phyloP scores from a whole-genome alignment of 2,113 vertebrate species.

The Mixornis gularis region DNA sequence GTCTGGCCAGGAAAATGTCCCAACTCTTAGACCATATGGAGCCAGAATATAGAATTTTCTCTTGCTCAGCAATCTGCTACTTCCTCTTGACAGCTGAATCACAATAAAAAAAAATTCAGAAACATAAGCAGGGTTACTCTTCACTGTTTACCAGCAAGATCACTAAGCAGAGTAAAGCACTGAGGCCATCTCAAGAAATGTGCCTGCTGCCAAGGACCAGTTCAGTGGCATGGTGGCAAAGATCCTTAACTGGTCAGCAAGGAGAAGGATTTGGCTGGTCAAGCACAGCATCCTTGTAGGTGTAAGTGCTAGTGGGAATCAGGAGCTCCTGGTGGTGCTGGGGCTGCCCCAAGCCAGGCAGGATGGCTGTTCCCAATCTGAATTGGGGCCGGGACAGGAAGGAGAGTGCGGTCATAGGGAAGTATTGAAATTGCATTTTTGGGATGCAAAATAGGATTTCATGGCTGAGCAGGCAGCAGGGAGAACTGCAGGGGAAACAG shows the following conservation, averaged over 20 bases:
- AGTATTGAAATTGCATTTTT: background rate
- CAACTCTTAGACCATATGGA: background rate
- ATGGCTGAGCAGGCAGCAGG: background rate
- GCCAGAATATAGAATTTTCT: background rate
- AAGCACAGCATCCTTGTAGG: accelerated
- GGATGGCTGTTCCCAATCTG: background rate
- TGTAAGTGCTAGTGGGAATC: accelerated
- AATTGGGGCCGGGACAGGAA: background rate
- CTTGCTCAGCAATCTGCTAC: background rate
- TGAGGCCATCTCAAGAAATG: accelerated
- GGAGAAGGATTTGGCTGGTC: background rate
- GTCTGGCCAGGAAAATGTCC: background rate
- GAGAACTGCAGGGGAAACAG: background rate
- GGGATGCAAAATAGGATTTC: background rate
- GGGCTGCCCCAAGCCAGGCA: background rate
- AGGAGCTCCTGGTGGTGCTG: background rate
- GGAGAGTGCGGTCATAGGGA: background rate
- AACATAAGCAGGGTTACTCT: background rate
- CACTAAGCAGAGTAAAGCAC: background rate
- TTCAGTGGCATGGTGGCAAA: background rate
- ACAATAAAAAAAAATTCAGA: background rate
- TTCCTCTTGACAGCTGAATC: background rate
- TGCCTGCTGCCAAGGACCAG: background rate
- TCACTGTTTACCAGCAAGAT: background rate
- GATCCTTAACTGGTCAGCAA: background rate